A percentile compares a stretch with the other conserved stretches of the same genome.
Evolutionary conservation across 1,140 invertebrate species (phyloP).

Genomic region (Zeugodacus cucurbitae): DNA sequence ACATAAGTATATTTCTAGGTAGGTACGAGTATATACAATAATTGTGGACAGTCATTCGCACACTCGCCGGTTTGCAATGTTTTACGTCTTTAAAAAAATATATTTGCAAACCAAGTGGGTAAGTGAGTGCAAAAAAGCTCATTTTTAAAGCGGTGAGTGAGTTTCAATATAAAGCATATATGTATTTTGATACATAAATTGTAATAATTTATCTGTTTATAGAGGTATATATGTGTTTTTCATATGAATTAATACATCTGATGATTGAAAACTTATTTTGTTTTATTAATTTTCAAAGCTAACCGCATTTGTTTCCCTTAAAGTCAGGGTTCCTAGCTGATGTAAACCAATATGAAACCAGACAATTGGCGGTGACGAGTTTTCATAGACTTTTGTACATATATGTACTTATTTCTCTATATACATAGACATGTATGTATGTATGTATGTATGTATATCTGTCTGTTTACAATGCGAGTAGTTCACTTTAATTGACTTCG

Average conservation of each 20-base stretch:
- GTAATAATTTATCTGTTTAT: background rate
- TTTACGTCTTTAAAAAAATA: background rate
- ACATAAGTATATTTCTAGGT: background rate
- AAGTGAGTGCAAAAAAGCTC: background rate
- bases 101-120: background rate
- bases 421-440: background rate
- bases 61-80: too few species aligned
- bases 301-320: too few species aligned
- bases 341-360: too few species aligned
- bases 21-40: background rate
- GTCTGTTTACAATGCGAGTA: background rate
- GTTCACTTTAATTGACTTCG: slow-evolving; percentile 36
- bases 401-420: too few species aligned
- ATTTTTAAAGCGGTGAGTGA: background rate
- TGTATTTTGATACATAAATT: background rate
- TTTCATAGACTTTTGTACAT: background rate
- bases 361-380: background rate
- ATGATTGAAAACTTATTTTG: background rate
- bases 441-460: background rate
- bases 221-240: background rate
- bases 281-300: too few species aligned
- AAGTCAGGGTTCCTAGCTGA: too few species aligned
- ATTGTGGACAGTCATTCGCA: background rate
- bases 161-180: background rate
- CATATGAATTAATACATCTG: background rate